phyloP scores from a whole-genome alignment of 2,888 invertebrate genomes.

The Papilio demoleus region DNA sequence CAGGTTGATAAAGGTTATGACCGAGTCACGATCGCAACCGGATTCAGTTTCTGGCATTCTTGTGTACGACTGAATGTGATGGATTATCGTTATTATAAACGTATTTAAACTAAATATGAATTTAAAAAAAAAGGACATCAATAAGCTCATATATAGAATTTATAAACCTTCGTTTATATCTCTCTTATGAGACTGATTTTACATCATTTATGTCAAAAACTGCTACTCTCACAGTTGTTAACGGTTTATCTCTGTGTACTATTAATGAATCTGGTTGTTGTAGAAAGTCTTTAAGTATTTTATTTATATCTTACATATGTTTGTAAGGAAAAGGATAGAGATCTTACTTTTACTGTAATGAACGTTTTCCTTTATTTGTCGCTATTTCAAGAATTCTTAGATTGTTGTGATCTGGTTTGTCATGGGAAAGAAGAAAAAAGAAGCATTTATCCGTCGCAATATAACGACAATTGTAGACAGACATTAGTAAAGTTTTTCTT shows the following conservation, averaged over 20 bases:
- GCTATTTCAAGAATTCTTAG: neutral
- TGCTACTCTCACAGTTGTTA: too few relatives aligned
- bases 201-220: too few relatives aligned
- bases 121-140: too few relatives aligned
- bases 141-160: too few relatives aligned
- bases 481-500: neutral
- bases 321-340: neutral
- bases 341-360: conserved; percentile 3
- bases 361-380: neutral
- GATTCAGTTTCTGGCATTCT: conserved; percentile 33
- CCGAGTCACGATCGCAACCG: conserved; percentile 37
- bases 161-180: too few relatives aligned
- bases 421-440: neutral
- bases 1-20: conserved; percentile 40
- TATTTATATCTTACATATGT: too few relatives aligned
- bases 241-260: too few relatives aligned
- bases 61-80: conserved; percentile 13
- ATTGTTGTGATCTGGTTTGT: neutral
- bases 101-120: neutral
- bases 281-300: too few relatives aligned
- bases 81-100: neutral
- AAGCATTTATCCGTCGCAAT: neutral
- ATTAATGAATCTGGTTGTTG: too few relatives aligned
- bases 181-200: too few relatives aligned
- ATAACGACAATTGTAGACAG: neutral